Evolutionary conservation across 64 coral and sea anemone genomes (phyloP).

Genomic region (Orbicella faveolata): DNA sequence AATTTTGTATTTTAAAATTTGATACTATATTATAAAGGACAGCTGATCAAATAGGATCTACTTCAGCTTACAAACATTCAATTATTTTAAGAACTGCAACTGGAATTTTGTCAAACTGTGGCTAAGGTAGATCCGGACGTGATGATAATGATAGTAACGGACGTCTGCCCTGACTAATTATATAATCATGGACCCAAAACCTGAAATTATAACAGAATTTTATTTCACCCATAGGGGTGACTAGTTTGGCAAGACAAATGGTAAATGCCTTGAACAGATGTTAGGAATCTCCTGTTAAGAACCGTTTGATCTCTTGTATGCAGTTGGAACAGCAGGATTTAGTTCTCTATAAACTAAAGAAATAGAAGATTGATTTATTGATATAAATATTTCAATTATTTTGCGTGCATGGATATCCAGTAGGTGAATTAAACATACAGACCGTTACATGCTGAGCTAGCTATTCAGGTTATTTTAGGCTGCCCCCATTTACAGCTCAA

Average conservation of each 20-base stretch:
- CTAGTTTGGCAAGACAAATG: no score
- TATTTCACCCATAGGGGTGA: no score
- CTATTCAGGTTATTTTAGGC: neutral
- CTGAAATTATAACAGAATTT: neutral
- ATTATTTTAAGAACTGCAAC: neutral
- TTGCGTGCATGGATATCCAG: neutral
- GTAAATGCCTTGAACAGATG: no score
- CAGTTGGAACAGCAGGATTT: neutral
- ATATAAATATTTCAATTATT: neutral
- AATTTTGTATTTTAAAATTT: neutral
- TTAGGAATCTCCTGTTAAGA: no score
- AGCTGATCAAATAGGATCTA: neutral
- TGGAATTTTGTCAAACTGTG: neutral
- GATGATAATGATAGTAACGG: neutral
- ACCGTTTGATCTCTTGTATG: neutral
- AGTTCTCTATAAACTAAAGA: neutral
- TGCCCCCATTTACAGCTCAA: neutral
- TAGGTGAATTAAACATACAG: neutral
- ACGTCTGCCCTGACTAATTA: neutral
- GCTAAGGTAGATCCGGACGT: neutral
- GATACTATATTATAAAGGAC: neutral
- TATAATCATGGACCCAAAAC: neutral
- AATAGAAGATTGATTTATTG: neutral
- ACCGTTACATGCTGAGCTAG: conserved; percentile 7
- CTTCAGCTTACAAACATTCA: neutral